A percentile compares a stretch with the other conserved stretches of the same genome.
phyloP scores from a whole-genome alignment of 2,113 vertebrate species.

The Baryphthengus martii region DNA sequence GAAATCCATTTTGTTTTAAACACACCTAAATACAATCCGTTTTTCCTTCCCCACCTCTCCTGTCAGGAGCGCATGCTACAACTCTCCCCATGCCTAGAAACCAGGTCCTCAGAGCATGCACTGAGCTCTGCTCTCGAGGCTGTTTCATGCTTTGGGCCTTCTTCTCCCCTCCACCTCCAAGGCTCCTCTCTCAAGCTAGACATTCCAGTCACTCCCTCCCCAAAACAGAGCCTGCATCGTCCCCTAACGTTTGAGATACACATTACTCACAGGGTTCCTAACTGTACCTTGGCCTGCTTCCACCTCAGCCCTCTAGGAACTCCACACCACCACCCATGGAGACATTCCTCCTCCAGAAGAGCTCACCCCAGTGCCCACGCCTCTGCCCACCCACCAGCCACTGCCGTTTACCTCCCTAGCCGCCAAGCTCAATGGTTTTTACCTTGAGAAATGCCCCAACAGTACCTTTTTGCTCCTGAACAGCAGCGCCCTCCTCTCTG shows the following conservation, averaged over 20 bases:
- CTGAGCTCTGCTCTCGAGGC: neutral
- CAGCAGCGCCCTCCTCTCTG: conserved; percentile 73
- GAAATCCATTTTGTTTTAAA: neutral
- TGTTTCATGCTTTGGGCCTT: neutral
- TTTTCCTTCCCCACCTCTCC: neutral
- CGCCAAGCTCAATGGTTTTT: neutral
- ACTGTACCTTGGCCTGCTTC: neutral
- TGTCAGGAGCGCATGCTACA: neutral
- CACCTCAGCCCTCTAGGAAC: neutral
- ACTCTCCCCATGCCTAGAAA: neutral
- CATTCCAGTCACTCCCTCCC: neutral
- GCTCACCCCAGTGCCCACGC: neutral
- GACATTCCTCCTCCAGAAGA: neutral
- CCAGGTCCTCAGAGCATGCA: neutral
- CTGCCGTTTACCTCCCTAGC: rapidly evolving
- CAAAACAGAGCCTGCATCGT: neutral
- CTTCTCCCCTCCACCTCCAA: neutral
- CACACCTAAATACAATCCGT: neutral
- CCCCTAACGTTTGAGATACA: neutral
- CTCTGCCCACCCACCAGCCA: neutral
- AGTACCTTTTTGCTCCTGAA: conserved; percentile 69
- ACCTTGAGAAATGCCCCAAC: neutral
- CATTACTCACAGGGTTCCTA: neutral
- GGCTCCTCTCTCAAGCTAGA: neutral
- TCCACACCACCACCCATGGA: neutral